Conservation (phyloP, 2,888 invertebrate genomes). For the Quadriops clusia region DNA sequence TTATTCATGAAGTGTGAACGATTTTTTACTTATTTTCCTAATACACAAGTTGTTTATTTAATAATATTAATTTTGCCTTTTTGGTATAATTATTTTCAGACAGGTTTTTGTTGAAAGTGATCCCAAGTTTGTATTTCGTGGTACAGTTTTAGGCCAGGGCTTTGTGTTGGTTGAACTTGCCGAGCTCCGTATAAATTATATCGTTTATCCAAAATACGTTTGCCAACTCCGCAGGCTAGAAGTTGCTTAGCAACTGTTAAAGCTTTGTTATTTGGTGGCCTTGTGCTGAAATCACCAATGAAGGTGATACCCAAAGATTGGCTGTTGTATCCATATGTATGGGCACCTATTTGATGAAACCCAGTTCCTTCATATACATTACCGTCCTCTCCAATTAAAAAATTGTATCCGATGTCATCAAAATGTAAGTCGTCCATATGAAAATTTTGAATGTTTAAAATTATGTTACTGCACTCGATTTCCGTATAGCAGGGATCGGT, state of each 20-base stretch:
- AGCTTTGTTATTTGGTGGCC: constrained; percentile 36
- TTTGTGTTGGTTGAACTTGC: constrained; percentile 40
- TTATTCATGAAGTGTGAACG: too few relatives aligned
- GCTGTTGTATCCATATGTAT: constrained; percentile 42
- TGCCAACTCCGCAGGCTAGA: constrained; percentile 38
- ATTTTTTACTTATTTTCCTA: too few relatives aligned
- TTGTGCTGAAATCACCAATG: constrained; percentile 43
- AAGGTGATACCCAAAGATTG: constrained; percentile 46
- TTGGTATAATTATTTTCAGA: too few relatives aligned
- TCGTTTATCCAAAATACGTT: constrained; percentile 35
- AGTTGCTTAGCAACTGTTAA: constrained; percentile 38
- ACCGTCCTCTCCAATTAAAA: constrained; percentile 48
- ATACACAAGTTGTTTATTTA: too few relatives aligned
- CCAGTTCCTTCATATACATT: constrained; percentile 48
- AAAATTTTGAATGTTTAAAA: constrained; percentile 39
- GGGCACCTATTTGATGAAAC: constrained; percentile 46
- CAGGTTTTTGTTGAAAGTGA: too few relatives aligned
- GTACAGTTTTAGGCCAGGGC: constrained; percentile 44
- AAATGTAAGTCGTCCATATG: constrained; percentile 41
- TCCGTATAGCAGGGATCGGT: constrained; percentile 37
- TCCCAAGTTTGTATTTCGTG: constrained; percentile 42
- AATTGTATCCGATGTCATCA: constrained; percentile 48
- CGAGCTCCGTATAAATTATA: constrained; percentile 45
- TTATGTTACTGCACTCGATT: constrained; percentile 33
- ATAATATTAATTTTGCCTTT: too few relatives aligned